phyloP scores from a whole-genome alignment of 1,140 invertebrate species.

The Chrysomallon squamiferum region DNA sequence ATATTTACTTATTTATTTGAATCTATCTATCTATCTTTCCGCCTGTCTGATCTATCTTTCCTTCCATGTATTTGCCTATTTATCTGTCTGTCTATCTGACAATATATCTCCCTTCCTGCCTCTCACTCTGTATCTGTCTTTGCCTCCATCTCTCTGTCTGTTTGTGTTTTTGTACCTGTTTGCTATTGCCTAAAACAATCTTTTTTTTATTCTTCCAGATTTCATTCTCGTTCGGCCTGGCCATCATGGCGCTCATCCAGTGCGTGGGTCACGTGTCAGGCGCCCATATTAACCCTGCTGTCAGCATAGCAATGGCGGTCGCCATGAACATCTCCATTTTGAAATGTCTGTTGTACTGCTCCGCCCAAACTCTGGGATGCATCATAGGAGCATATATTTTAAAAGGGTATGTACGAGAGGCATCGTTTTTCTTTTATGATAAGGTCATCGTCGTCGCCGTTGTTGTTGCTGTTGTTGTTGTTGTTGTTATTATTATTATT shows the following conservation, averaged over 20 bases:
- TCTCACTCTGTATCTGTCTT: too few species aligned
- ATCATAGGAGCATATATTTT: constrained; percentile 47
- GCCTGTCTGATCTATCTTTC: too few species aligned
- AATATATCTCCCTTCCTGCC: too few species aligned
- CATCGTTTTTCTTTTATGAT: not conserved
- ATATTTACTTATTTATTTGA: too few species aligned
- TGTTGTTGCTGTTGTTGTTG: not conserved
- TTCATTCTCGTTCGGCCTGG: constrained; percentile 68
- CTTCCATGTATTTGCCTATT: too few species aligned
- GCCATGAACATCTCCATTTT: constrained; percentile 79
- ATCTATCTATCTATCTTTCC: too few species aligned
- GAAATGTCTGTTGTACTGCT: constrained; percentile 69
- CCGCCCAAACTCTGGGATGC: constrained; percentile 48
- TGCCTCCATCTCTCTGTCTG: too few species aligned
- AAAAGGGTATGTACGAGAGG: constrained; percentile 43
- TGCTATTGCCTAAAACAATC: too few species aligned
- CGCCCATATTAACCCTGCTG: constrained; percentile 58
- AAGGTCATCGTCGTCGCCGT: not conserved
- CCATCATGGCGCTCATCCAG: constrained; percentile 46
- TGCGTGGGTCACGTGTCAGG: constrained; percentile 55
- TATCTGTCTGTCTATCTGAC: too few species aligned
- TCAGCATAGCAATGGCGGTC: constrained; percentile 60
- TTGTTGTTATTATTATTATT: not conserved
- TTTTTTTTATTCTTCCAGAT: constrained; percentile 73
- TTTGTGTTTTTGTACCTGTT: too few species aligned